A percentile compares a stretch with the other conserved stretches of the same genome.
phyloP scores from a whole-genome alignment of 2,113 vertebrate species.

The Sarotherodon lohbergeri region DNA sequence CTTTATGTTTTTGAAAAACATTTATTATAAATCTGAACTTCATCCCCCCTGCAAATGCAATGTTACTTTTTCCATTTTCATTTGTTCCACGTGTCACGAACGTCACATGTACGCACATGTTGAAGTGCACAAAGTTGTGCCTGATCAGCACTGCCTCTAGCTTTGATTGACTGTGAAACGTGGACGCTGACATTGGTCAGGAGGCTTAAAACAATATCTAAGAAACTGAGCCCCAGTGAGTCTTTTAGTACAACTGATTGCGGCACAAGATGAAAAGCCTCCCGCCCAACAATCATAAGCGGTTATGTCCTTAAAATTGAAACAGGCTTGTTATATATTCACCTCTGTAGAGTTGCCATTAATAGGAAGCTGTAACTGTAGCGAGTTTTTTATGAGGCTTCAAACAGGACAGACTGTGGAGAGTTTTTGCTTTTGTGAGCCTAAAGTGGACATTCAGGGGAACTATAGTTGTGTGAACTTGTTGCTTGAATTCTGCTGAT shows the following conservation, averaged over 20 bases:
- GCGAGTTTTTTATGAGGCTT: neutral
- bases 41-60: neutral
- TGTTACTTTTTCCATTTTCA: neutral
- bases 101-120: neutral
- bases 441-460: neutral
- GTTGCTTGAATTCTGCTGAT: neutral
- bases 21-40: neutral
- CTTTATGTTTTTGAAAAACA: neutral
- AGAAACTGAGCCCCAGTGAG: neutral
- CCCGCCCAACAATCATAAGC: neutral
- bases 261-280: neutral
- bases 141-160: neutral
- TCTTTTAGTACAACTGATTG: neutral
- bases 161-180: neutral
- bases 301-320: neutral
- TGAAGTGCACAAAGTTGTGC: neutral
- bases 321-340: neutral
- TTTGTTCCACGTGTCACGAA: neutral
- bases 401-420: neutral
- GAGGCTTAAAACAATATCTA: neutral
- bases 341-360: neutral
- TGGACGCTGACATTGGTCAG: neutral
- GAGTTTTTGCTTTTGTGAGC: neutral
- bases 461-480: neutral
- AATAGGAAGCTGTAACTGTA: neutral